These are phyloP conservation scores for Pao palembangensis DNA, from an alignment of 2,113 vertebrate species.

Conservation along the genomic window DNA sequence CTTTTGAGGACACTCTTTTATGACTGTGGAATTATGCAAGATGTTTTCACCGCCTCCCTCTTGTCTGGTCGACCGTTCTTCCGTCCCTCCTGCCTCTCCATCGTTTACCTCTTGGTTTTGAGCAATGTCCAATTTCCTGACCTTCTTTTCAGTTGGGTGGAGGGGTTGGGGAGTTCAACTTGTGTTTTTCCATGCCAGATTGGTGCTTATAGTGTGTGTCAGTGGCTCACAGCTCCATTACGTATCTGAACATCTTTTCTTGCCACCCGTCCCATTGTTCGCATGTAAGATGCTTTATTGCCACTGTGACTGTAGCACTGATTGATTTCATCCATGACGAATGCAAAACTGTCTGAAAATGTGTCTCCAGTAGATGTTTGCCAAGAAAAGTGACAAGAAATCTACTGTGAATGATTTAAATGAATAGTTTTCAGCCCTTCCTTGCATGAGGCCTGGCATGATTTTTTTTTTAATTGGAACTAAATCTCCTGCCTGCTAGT, in stretches of 20 bases:
- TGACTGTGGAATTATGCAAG: slow-evolving; percentile 6
- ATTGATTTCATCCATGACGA: slow-evolving; percentile 1
- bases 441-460: slow-evolving; percentile 54
- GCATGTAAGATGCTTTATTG: slow-evolving; percentile 52
- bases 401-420: neutral
- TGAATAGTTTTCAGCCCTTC: slow-evolving; percentile 5
- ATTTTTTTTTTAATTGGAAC: slow-evolving; percentile 52
- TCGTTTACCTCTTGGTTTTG: slow-evolving; percentile 14
- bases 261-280: neutral
- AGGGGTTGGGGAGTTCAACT: slow-evolving; percentile 14
- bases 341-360: neutral
- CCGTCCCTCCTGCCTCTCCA: neutral
- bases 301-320: slow-evolving; percentile 13
- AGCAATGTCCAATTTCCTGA: slow-evolving; percentile 30
- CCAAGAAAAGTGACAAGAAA: neutral
- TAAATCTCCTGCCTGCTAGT: slow-evolving; percentile 60
- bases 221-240: slow-evolving; percentile 52
- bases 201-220: slow-evolving; percentile 54
- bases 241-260: slow-evolving; percentile 39
- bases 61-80: slow-evolving; percentile 8
- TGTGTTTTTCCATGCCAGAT: slow-evolving; percentile 58
- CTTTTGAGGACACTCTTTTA: neutral
- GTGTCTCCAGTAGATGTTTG: neutral
- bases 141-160: slow-evolving; percentile 11
- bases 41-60: neutral